phyloP scores from a whole-genome alignment of 2,888 invertebrate genomes.

The Philereme transversata region DNA sequence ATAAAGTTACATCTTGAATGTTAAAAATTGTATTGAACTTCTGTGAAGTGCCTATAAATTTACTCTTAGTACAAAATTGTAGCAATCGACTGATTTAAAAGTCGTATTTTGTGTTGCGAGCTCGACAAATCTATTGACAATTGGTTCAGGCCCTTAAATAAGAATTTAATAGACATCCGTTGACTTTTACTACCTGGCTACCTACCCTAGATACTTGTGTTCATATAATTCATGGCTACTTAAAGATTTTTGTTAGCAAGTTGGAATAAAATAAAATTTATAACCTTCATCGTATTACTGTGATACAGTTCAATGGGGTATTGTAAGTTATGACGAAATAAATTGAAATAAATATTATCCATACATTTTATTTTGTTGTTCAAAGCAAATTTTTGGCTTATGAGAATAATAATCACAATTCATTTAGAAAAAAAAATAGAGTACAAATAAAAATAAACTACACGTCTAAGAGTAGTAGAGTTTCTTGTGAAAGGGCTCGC shows the following conservation, averaged over 20 bases:
- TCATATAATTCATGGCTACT: conserved; percentile 28
- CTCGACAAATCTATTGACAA: conserved; percentile 68
- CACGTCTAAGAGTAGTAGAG: no score
- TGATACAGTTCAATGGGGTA: conserved; percentile 31
- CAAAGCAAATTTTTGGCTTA: no score
- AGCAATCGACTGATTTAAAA: conserved; percentile 66
- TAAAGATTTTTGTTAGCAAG: conserved; percentile 25
- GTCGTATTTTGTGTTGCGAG: conserved; percentile 59
- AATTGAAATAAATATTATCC: no score
- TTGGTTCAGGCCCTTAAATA: conserved; percentile 69
- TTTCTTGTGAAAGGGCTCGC: no score
- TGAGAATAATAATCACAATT: no score
- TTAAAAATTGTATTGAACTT: conserved; percentile 10
- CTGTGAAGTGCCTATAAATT: conserved; percentile 59
- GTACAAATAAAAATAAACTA: no score
- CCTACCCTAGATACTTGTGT: conserved; percentile 20
- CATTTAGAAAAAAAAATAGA: no score
- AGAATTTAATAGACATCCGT: conserved; percentile 59
- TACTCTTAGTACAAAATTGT: conserved; percentile 61
- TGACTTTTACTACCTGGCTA: conserved; percentile 39
- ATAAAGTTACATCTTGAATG: conserved; percentile 15
- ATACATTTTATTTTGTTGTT: no score
- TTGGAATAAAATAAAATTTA: conserved; percentile 15
- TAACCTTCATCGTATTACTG: conserved; percentile 29
- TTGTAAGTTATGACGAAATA: conserved; percentile 25